phyloP scores from a whole-genome alignment of 2,888 invertebrate species.

The Pelosia muscerda region DNA sequence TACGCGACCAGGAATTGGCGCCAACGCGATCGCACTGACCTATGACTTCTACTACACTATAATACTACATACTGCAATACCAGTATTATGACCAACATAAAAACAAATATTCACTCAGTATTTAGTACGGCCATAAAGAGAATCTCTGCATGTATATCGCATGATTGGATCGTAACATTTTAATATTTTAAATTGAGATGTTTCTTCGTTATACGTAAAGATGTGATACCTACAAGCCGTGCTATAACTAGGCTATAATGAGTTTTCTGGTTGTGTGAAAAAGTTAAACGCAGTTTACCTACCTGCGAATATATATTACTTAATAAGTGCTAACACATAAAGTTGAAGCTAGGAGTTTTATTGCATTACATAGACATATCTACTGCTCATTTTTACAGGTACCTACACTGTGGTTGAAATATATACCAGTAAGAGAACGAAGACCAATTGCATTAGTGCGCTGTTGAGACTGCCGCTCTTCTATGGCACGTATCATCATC shows the following conservation, averaged over 20 bases:
- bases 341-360: no score
- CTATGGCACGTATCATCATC: no score
- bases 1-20: constrained; percentile 56
- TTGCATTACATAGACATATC: no score
- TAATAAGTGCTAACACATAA: background rate
- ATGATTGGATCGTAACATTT: constrained; percentile 17
- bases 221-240: background rate
- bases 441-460: no score
- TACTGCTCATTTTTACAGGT: no score
- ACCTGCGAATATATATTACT: no score
- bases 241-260: background rate
- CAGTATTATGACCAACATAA: constrained; percentile 38
- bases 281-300: no score
- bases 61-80: constrained; percentile 12
- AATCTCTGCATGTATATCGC: constrained; percentile 16
- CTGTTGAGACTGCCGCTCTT: no score
- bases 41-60: constrained; percentile 43
- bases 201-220: constrained; percentile 11
- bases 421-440: no score
- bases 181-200: constrained; percentile 20
- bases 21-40: constrained; percentile 48
- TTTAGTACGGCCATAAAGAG: constrained; percentile 33
- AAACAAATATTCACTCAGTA: constrained; percentile 31
- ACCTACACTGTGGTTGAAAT: no score
- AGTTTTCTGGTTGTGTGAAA: background rate